A percentile compares a stretch with the other conserved stretches of the same genome.
These are phyloP conservation scores for fruit fly (Drosophila melanogaster) DNA, from an alignment of 1,140 invertebrate genomes.

Conservation along the genomic window Release_6_plus_ISO1_MT NT_033779.5:12334001-12334500, in stretches of 20 bases:
- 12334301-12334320: conserved; percentile 29
- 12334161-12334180: conserved; percentile 77
- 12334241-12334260: neutral
- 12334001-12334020: conserved; percentile 68
- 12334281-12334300: conserved; percentile 13
- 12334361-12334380: conserved; percentile 18
- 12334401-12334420: conserved; percentile 18
- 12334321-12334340: conserved; percentile 28
- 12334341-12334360: neutral
- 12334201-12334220: conserved; percentile 84
- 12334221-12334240: conserved; percentile 76
- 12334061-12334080: neutral
- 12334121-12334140: conserved; percentile 58
- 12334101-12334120: conserved; percentile 68
- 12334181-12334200: conserved; percentile 83
- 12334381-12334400: conserved; percentile 69
- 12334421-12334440: conserved; percentile 9
- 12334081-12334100: neutral
- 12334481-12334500: conserved; percentile 72
- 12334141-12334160: conserved; percentile 27
- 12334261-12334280: neutral
- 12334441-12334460: conserved; percentile 78
- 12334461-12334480: conserved; percentile 83
- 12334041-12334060: conserved; percentile 70
- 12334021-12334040: conserved; percentile 81